Conservation (phyloP, 2,113 vertebrate genomes). For the Scophthalmus maximus region DNA sequence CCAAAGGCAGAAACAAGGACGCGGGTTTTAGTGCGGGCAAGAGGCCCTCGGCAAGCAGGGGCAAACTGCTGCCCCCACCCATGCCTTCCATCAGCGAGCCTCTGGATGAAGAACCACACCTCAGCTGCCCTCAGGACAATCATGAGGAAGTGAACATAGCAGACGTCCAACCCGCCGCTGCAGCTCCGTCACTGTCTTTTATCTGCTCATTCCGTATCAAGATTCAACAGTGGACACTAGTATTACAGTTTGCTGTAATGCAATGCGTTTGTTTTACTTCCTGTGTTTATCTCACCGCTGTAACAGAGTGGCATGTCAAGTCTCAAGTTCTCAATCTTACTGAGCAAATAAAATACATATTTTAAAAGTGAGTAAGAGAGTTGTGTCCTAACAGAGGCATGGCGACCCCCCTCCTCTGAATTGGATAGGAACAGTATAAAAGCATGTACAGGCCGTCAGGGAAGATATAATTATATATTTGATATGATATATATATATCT, state of each 20-base stretch:
- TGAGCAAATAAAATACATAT: conserved; percentile 47
- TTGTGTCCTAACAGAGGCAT: conserved; percentile 1
- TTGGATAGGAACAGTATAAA: conserved; percentile 27
- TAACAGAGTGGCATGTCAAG: no score
- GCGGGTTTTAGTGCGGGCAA: conserved; percentile 26
- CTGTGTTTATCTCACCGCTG: conserved; percentile 49
- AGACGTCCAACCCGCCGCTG: conserved; percentile 1
- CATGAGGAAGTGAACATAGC: conserved; percentile 1
- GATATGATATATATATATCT: no score
- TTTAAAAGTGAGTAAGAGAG: conserved; percentile 39
- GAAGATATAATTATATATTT: no score
- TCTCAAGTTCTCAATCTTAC: conserved; percentile 20
- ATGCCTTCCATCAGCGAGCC: conserved; percentile 79
- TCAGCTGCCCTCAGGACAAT: conserved; percentile 21
- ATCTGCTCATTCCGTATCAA: conserved; percentile 10
- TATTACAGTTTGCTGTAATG: conserved; percentile 15
- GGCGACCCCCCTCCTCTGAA: neutral
- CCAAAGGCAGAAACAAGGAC: conserved; percentile 26
- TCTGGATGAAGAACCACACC: conserved; percentile 72
- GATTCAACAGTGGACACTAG: conserved; percentile 11
- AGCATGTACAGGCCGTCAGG: conserved; percentile 9
- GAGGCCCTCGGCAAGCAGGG: conserved; percentile 51
- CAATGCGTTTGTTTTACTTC: conserved; percentile 20
- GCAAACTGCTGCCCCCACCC: conserved; percentile 63
- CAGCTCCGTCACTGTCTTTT: conserved; percentile 39